These are phyloP conservation scores for Microplitis deprimator DNA, from an alignment of 2,888 invertebrate genomes.

Conservation along the genomic window DNA sequence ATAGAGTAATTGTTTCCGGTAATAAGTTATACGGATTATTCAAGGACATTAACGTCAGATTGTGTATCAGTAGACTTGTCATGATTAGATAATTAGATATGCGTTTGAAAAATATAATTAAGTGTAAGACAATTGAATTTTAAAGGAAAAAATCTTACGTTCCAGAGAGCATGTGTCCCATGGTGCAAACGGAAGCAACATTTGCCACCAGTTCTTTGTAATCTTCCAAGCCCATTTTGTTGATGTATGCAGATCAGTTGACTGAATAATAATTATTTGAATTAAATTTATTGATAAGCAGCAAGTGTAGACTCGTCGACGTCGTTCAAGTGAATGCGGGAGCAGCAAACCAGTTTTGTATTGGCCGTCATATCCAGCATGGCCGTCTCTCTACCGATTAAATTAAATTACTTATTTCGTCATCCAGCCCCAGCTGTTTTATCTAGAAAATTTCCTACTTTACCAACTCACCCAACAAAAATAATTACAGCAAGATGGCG, in stretches of 20 bases:
- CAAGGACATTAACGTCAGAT: constrained; percentile 8
- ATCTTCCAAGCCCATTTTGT: constrained; percentile 74
- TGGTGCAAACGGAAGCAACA: constrained; percentile 82
- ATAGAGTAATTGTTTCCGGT: constrained; percentile 2
- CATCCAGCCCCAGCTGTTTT: not conserved
- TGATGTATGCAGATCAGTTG: not conserved
- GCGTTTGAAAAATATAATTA: not conserved
- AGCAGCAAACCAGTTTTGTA: not conserved
- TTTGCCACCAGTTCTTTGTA: constrained; percentile 80
- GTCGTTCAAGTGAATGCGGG: not conserved
- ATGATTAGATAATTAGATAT: constrained; percentile 13
- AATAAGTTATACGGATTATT: not conserved
- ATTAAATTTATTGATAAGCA: not conserved
- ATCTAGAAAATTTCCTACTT: not conserved
- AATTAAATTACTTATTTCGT: not conserved
- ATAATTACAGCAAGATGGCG: not conserved
- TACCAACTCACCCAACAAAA: not conserved
- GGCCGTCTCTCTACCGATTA: not conserved
- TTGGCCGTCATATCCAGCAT: not conserved
- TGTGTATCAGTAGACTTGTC: not conserved
- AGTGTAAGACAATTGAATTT: constrained; percentile 15
- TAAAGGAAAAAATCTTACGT: constrained; percentile 69
- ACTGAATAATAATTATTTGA: not conserved
- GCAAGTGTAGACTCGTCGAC: not conserved
- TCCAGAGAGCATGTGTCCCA: constrained; percentile 88